Evolutionary conservation across 2,797 vertebrate species (phyloP), one percentile per base, ranked within the genome.

Genomic region (Botia kubotai): DNA sequence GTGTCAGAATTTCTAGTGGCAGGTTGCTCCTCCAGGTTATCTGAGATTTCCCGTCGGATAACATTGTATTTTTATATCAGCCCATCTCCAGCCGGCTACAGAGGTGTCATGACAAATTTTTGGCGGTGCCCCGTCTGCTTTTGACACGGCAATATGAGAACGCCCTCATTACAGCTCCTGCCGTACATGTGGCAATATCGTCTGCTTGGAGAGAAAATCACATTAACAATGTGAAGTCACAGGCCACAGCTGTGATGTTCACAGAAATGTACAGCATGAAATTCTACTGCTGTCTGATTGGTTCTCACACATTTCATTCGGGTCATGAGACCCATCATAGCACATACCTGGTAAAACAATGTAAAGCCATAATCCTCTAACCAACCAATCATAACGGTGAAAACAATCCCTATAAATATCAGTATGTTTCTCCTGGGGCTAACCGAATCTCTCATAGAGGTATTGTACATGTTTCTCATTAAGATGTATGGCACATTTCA

Each of bases 101-200:
- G 57, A 74, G 58, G 72, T 72, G 68, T 63, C 65, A 82, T 89
- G 88, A 90, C 87, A 88, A 91, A 90, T 89, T 84, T 90, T 89
- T 90, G 89, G 86, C 83, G 74, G 86, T 87, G 72, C 65, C 80
- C 86, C 86, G 81, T 82, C 81, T 83, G 84, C 88, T 83, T 85
- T 87, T 88, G 85, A 87, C 88, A 88, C 79, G 62, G 85, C 89
- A 89, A 91, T 91, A 92, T 88, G 80, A 88, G 89, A 89, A 87
- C 66, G 33, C 16, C 83, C 90, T 90, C 87, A 89, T 91, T 89
- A 91, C 68, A 77, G 67, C n/a, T 2, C 89, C 75, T 84, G 90
- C 10, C 87, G 89, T 92, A 86, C 89, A 88, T 85, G 83, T 86
- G 87, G 89, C 88, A 88, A 88, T 89, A 69, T 85, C 3, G 75